A percentile compares a stretch with the other conserved stretches of the same genome.
phyloP scores from a whole-genome alignment of 2,888 invertebrate genomes.

The Rhingia campestris region DNA sequence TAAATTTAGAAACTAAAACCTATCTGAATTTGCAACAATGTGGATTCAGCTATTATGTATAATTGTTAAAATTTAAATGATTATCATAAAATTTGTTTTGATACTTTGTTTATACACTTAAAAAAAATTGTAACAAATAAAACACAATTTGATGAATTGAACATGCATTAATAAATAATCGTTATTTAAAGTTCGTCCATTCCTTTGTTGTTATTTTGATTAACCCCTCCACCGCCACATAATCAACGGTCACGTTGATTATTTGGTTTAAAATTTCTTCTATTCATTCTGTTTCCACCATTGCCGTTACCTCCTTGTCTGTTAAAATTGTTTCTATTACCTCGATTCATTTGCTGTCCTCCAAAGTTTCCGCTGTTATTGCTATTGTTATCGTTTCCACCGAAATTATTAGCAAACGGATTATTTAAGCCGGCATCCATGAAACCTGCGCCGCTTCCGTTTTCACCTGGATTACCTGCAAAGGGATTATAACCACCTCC shows the following conservation, averaged over 20 bases:
- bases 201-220: slow-evolving; percentile 37
- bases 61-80: too few relatives aligned
- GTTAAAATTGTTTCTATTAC: slow-evolving; percentile 75
- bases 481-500: slow-evolving; percentile 77
- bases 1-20: too few relatives aligned
- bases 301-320: slow-evolving; percentile 39
- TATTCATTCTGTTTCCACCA: slow-evolving; percentile 38
- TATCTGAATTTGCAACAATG: too few relatives aligned
- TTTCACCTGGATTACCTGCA: slow-evolving; percentile 83
- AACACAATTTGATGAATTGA: too few relatives aligned
- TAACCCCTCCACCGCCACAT: slow-evolving; percentile 81
- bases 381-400: not conserved
- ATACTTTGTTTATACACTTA: too few relatives aligned
- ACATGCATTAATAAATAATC: not conserved
- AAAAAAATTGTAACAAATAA: too few relatives aligned
- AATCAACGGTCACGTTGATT: slow-evolving; percentile 83
- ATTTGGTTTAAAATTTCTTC: slow-evolving; percentile 82
- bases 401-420: slow-evolving; percentile 58
- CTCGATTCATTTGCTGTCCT: slow-evolving; percentile 79
- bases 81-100: too few relatives aligned
- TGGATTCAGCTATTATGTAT: too few relatives aligned
- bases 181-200: slow-evolving; percentile 22
- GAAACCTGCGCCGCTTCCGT: slow-evolving; percentile 75
- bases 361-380: slow-evolving; percentile 50
- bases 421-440: slow-evolving; percentile 79